phyloP scores from a whole-genome alignment of 2,888 invertebrate species.

The Mythimna vitellina region DNA sequence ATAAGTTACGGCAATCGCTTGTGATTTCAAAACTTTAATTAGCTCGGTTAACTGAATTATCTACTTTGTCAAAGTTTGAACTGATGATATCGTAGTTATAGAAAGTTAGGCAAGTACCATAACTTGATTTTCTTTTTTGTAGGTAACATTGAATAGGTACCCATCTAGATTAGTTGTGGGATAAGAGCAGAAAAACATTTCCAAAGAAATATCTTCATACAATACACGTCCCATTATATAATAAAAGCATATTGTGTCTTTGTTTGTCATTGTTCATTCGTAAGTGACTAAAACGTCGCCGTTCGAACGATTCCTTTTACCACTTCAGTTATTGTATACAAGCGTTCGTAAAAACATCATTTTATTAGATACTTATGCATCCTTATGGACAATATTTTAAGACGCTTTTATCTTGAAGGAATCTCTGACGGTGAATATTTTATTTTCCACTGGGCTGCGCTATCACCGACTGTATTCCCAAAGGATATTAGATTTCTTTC shows the following conservation, averaged over 20 bases:
- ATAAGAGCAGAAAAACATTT: slow-evolving; percentile 18
- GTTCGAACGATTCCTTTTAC: slow-evolving; percentile 37
- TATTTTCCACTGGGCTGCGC: slow-evolving; percentile 75
- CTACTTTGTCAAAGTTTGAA: slow-evolving; percentile 33
- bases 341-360: slow-evolving; percentile 41
- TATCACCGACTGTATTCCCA: slow-evolving; percentile 79
- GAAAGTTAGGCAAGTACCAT: neutral
- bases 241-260: slow-evolving; percentile 23
- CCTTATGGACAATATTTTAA: slow-evolving; percentile 64
- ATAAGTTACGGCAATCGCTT: slow-evolving; percentile 32
- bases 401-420: slow-evolving; percentile 68
- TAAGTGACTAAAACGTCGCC: slow-evolving; percentile 15
- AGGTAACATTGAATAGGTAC: neutral
- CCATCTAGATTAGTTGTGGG: neutral
- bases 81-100: neutral
- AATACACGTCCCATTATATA: slow-evolving; percentile 19
- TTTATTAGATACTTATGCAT: slow-evolving; percentile 40
- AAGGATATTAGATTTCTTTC: slow-evolving; percentile 81
- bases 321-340: slow-evolving; percentile 25
- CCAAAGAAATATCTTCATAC: slow-evolving; percentile 3
- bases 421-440: slow-evolving; percentile 79
- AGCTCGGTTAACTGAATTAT: slow-evolving; percentile 28
- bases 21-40: slow-evolving; percentile 43
- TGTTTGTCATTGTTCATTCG: slow-evolving; percentile 13
- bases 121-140: neutral